A percentile compares a stretch with the other conserved stretches of the same genome.
Conservation (phyloP, 2,888 invertebrate genomes). For the Heteromurus nitidus region DNA sequence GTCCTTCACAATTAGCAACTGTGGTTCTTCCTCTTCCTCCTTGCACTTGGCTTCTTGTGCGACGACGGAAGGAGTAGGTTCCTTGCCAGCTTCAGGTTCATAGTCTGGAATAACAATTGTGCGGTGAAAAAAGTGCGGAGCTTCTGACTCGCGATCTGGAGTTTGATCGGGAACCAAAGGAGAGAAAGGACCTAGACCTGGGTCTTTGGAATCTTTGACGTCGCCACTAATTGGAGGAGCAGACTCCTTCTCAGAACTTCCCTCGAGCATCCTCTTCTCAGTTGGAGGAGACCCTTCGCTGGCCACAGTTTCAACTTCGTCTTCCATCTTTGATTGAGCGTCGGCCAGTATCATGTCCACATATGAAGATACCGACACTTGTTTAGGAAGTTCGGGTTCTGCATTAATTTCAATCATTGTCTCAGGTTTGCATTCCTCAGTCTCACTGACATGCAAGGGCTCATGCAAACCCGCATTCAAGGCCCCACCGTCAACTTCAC, state of each 20-base stretch:
- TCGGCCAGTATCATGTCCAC: too few species aligned
- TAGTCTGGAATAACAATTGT: slow-evolving; percentile 65
- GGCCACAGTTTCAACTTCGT: neutral
- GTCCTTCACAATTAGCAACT: slow-evolving; percentile 40
- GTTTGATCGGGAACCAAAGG: slow-evolving; percentile 63
- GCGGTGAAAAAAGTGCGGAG: slow-evolving; percentile 61
- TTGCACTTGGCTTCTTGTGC: neutral
- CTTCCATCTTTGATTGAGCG: too few species aligned
- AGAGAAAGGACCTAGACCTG: slow-evolving; percentile 51
- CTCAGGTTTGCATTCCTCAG: neutral
- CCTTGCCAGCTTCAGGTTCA: slow-evolving; percentile 39
- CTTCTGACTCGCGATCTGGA: slow-evolving; percentile 23
- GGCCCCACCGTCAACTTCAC: too few species aligned
- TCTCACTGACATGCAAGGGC: neutral
- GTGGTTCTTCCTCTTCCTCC: slow-evolving; percentile 26
- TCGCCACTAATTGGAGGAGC: too few species aligned
- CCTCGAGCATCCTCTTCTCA: neutral
- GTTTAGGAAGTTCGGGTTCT: too few species aligned
- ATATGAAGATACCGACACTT: too few species aligned
- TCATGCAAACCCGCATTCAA: too few species aligned
- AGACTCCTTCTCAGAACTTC: neutral
- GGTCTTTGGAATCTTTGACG: neutral
- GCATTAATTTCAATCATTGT: too few species aligned
- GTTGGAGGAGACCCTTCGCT: neutral
- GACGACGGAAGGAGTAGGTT: neutral